Base-by-base conservation (phyloP, 2,888 invertebrate genomes). In the Trichopria drosophilae region DNA sequence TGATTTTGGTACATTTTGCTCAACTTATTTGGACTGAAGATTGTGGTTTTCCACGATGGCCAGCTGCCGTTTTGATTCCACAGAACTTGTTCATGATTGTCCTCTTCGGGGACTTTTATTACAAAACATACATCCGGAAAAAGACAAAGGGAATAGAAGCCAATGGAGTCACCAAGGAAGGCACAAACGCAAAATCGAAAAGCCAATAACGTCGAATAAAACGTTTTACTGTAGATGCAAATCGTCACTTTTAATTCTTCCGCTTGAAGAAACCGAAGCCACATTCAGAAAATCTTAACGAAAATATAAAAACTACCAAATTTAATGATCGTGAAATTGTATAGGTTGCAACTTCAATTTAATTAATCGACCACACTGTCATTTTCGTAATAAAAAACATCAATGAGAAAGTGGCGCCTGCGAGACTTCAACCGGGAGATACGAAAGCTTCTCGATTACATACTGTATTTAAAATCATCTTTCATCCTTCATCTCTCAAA, bases 101-200 rank as follows among this genome's bases (percentile, higher is more conserved):
- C 3, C 71, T 88, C 2, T 88, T 88, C 64, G 64, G 76, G 1
- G 84, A 87, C 50, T 88, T 88, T 67, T 88, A 87, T 58, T 79
- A 80, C 37, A 83, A 82, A 62, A 65, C 82, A 0, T 88, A 88
- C 62, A 61, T 84, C 1, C 68, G 65, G 45, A 66, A 69, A 36
- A 49, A 54, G 37, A 28, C 56, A 3, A 24, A 26, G 1, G 66
- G 65, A 48, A n/a, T 53, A 36, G 16, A 44, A 3, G 22, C 16
- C 4, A 66, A 67, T 35, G 64, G 62, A 15, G 36, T 61, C 34
- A 24, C 48, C 3, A 43, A 55, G 32, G 61, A 57, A 6, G 15
- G 36, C 1, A 5, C 50, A 2, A 66, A 67, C 37, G 61, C 55
- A n/a, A 64, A 62, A 26, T 3, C 44, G 1, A 71, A 70, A 35